Conservation (phyloP, 2,888 invertebrate genomes). For the Tachina grossa region DNA sequence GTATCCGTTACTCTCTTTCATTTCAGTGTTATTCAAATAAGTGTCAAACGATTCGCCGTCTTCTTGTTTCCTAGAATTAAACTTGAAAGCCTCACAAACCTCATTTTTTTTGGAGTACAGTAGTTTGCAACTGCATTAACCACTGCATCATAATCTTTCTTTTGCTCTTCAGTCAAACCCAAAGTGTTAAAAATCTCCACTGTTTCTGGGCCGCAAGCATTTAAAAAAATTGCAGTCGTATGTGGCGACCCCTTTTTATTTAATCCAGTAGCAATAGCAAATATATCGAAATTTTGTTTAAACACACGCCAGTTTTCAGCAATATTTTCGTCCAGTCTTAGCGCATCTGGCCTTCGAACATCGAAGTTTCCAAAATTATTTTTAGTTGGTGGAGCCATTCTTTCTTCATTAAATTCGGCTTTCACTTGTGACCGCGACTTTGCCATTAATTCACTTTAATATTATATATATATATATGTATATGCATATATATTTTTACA, state of each 20-base stretch:
- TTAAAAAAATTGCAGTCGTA: background rate
- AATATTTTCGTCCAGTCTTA: too few species aligned
- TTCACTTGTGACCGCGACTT: background rate
- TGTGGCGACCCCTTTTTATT: too few species aligned
- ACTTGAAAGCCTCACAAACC: background rate
- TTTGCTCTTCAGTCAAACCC: too few species aligned
- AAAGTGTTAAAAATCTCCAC: too few species aligned
- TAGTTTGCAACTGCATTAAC: background rate
- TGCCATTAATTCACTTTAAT: background rate
- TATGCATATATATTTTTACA: too few species aligned
- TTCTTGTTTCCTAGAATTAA: slow-evolving; percentile 6
- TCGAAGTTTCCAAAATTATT: slow-evolving; percentile 11
- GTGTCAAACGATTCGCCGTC: background rate
- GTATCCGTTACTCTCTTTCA: too few species aligned
- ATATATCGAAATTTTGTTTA: slow-evolving; percentile 51
- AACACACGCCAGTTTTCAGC: slow-evolving; percentile 52
- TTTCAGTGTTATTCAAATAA: too few species aligned
- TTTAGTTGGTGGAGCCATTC: slow-evolving; percentile 1
- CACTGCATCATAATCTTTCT: too few species aligned
- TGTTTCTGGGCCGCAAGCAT: too few species aligned
- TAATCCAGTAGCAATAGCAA: slow-evolving; percentile 39
- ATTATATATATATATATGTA: too few species aligned
- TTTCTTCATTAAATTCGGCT: slow-evolving; percentile 25
- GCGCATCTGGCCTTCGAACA: slow-evolving; percentile 5
- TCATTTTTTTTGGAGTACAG: slow-evolving; percentile 1